Base-by-base conservation (phyloP, 1,140 invertebrate genomes). In the Mesaphorura yosii region DNA sequence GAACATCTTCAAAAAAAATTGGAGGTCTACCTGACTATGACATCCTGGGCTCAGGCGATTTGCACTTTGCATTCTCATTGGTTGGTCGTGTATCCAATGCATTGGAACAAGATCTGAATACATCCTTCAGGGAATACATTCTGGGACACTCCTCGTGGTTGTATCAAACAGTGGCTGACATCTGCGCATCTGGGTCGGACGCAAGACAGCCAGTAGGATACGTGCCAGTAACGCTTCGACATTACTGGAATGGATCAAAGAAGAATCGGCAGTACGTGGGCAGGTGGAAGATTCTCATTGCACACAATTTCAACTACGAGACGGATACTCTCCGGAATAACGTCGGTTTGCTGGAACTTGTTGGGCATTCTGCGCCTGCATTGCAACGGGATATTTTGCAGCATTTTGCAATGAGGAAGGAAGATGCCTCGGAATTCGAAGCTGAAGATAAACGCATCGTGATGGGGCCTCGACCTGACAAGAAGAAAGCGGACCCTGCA, bases 21-120 rank as follows among this genome's bases (percentile, higher is more conserved):
- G 23, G 23, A 34, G 51, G 51, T 1, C 22, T 53, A 20, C 51
- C 51, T 14, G 51, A 53, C 17, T 53, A 23, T 39, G 51, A 53
- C 34, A 53, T 53, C 19, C 25, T 48, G 17, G 51, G 51, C 12
- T 44, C 40, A 22, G 45, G 45, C 2, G 51, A 53, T 25, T 25
- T 53, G 7, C 41, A 53, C 23, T 53, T 53, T 46, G 51, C 51
- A 47, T 53, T 45, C n/a, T 34, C 51, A 25, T 29, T 53, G 19
- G 7, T 53, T 10, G 41, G 48, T 27, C 31, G 28, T 26, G 51
- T 53, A 4, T 53, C 51, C 0, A 37, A 39, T 23, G 44, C 27
- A 3, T 10, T 48, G n/a, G 42, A 53, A 25, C 6, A 22, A 15
- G 6, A 48, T 5, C 28, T 53, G 2, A 44, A 53, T 10, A 10